A percentile compares a stretch with the other conserved stretches of the same genome.
These are phyloP conservation scores for Thamnophis sirtalis DNA, from an alignment of 2,113 vertebrate species.

Conservation along the genomic window DNA sequence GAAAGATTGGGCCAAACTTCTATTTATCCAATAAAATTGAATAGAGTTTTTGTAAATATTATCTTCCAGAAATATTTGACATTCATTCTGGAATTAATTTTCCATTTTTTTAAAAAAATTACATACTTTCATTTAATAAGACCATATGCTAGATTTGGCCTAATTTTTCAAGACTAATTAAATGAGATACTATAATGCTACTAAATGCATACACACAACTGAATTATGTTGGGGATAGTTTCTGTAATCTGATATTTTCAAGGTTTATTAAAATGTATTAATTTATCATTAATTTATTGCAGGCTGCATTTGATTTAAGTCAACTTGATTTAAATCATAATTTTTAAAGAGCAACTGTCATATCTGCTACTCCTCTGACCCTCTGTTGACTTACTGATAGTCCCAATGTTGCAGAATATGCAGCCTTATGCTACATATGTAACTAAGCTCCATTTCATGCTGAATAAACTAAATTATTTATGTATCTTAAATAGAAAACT, in stretches of 20 bases:
- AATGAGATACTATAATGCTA: background rate
- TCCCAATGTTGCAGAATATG: too few species aligned
- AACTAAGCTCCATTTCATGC: too few species aligned
- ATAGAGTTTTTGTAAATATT: background rate
- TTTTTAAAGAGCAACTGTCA: too few species aligned
- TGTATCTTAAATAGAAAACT: too few species aligned
- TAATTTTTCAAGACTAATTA: background rate
- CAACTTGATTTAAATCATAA: too few species aligned
- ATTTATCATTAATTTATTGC: background rate
- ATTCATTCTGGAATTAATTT: background rate
- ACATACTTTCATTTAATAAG: background rate
- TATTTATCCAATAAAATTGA: background rate
- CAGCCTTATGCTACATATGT: too few species aligned
- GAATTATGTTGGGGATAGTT: background rate
- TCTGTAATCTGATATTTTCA: background rate
- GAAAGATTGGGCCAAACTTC: background rate
- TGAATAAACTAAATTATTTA: too few species aligned
- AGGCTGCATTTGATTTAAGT: too few species aligned
- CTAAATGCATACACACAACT: background rate
- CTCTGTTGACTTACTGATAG: too few species aligned
- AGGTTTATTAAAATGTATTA: background rate
- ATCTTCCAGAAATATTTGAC: background rate
- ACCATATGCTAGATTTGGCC: background rate
- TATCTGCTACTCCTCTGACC: too few species aligned
- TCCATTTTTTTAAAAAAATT: background rate